Evolutionary conservation across 1,140 invertebrate genomes (phyloP).

Genomic region (Neomicropteryx cornuta): DNA sequence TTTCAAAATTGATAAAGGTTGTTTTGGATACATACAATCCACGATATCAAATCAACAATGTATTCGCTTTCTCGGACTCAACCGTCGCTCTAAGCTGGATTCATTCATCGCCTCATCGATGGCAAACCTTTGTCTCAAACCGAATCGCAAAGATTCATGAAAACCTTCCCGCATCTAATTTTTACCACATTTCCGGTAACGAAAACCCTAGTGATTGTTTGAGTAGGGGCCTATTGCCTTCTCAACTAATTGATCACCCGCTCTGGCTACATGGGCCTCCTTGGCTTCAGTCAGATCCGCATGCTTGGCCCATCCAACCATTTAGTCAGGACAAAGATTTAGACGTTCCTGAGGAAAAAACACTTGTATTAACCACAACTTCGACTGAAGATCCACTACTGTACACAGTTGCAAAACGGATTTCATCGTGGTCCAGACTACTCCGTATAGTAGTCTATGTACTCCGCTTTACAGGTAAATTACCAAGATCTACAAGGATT

Average conservation of each 20-base stretch:
- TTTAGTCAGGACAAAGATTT: not conserved
- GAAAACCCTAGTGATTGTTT: constrained; percentile 20
- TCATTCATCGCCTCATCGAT: constrained; percentile 11
- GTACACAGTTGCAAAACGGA: not conserved
- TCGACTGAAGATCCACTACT: not conserved
- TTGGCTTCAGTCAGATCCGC: constrained; percentile 3
- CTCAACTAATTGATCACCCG: constrained; percentile 13
- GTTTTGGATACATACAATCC: constrained; percentile 11
- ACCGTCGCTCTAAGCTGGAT: constrained; percentile 26
- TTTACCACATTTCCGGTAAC: constrained; percentile 17
- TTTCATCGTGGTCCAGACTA: not conserved
- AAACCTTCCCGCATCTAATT: constrained; percentile 12
- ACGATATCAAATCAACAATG: constrained; percentile 11
- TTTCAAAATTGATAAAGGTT: constrained; percentile 14
- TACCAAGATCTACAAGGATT: not conserved
- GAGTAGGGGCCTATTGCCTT: constrained; percentile 14
- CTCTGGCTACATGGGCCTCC: constrained; percentile 13
- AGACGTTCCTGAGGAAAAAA: not conserved
- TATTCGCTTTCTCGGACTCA: constrained; percentile 18
- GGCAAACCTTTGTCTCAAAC: constrained; percentile 31
- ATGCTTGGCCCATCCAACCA: constrained; percentile 1
- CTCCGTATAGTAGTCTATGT: not conserved
- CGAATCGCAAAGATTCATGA: constrained; percentile 24
- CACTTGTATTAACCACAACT: not conserved
- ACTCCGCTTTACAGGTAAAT: not conserved